Base-by-base conservation (phyloP, 2,888 invertebrate species). In the Philonicus albiceps region DNA sequence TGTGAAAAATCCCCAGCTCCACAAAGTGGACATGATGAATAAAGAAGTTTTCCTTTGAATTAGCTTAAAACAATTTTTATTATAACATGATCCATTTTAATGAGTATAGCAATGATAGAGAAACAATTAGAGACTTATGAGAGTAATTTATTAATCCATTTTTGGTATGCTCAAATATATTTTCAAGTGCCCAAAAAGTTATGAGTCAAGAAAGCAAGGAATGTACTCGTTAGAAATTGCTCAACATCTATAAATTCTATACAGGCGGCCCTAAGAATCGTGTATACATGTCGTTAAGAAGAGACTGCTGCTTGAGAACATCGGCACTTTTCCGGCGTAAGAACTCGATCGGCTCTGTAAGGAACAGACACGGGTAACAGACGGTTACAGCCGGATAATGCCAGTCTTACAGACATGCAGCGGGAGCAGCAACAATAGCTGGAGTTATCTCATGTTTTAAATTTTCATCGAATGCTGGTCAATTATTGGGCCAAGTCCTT, bases 401-500 rank as follows among this genome's bases (percentile, higher is more conserved):
- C 43, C 16, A 76, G 43, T 13, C 43, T 11, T 75, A n/a, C 3
- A 31, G 27, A 3, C 34, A n/a, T 34, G 76, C 22, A 27, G 40
- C 13, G 22, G 22, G 40, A 2, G 81, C 55, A 64, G 3, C 19
- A 53, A 81, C 81, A 81, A 81, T 81, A 55, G 34, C 76, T 5
- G 64, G 19, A 81, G 55, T 81, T 81, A 81, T 55, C 34, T 81
- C 64, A 13, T 19, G 64, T 81, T 81, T 81, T 49, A 80, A 81
- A 31, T 34, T 81, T 81, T 19, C 81, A 80, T 64, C 81, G 64
- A 81, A 55, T 81, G 55, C 64, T 49, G 81, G 81, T 81, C 64
- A 81, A 81, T 81, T 81, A 81, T 81, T 81, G 81, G 81, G 55
- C 81, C 34, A 81, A 81, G 81, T 55, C 55, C 81, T 81, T 81